A percentile compares a stretch with the other conserved stretches of the same genome.
These are phyloP conservation scores for Drosophila oshimai DNA, from an alignment of 1,140 invertebrate genomes.

Conservation along the genomic window DNA sequence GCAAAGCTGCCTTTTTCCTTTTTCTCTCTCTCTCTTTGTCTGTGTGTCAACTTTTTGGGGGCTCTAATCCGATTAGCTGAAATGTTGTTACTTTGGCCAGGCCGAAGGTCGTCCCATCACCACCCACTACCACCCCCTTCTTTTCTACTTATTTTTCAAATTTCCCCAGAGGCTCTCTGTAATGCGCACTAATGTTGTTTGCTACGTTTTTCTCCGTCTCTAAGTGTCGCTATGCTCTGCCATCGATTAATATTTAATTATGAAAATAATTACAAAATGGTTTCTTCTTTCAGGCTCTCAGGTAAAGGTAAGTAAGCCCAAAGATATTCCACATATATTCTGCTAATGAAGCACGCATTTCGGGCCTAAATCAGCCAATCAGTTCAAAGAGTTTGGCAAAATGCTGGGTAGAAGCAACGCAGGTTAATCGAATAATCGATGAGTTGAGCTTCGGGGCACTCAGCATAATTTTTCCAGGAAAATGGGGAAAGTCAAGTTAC, in stretches of 20 bases:
- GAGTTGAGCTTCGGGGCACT: conserved; percentile 48
- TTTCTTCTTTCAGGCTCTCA: conserved; percentile 28
- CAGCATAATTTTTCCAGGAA: conserved; percentile 6
- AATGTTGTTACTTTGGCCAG: conserved; percentile 66
- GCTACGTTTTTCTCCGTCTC: conserved; percentile 25
- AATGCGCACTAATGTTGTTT: conserved; percentile 81
- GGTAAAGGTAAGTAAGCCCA: conserved; percentile 25
- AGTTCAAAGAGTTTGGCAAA: conserved; percentile 15
- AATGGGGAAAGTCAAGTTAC: neutral
- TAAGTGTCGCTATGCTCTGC: conserved; percentile 34
- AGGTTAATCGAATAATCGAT: conserved; percentile 67
- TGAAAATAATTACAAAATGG: conserved; percentile 67
- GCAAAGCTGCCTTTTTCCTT: neutral
- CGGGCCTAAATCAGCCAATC: conserved; percentile 3
- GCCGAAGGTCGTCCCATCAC: conserved; percentile 33
- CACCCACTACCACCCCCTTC: neutral
- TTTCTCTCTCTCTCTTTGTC: neutral
- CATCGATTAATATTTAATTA: conserved; percentile 73
- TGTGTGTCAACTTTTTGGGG: conserved; percentile 56
- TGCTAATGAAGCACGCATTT: conserved; percentile 49
- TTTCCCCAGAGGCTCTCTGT: conserved; percentile 52
- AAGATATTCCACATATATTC: conserved; percentile 1
- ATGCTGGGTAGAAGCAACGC: neutral
- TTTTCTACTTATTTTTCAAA: too few relatives aligned
- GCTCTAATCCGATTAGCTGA: conserved; percentile 71